A percentile compares a stretch with the other conserved stretches of the same genome.
Conservation (phyloP, 2,888 invertebrate species). For the Apotomis betuletana region DNA sequence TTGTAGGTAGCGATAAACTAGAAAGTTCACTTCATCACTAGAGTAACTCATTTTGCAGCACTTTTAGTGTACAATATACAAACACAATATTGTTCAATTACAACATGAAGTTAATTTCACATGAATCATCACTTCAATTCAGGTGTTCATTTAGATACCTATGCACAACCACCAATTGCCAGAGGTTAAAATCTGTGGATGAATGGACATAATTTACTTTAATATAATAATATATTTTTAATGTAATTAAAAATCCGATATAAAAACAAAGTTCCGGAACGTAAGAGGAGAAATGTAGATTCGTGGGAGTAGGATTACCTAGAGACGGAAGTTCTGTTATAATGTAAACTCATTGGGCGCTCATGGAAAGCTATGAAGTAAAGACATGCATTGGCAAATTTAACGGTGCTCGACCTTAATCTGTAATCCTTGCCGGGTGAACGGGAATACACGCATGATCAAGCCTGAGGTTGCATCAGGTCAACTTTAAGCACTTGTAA, state of each 20-base stretch:
- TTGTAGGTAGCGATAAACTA: conserved; percentile 98
- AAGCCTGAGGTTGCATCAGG: conserved; percentile 6
- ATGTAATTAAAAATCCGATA: no score
- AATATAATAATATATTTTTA: no score
- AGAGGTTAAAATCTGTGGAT: conserved; percentile 18
- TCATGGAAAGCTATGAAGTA: background rate
- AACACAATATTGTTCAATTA: conserved; percentile 3
- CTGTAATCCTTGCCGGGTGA: conserved; percentile 7
- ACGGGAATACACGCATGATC: conserved; percentile 19
- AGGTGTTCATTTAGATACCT: background rate
- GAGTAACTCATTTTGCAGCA: conserved; percentile 94
- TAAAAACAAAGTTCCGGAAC: no score
- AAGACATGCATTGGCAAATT: background rate
- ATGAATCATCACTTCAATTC: background rate
- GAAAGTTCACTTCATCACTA: conserved; percentile 99
- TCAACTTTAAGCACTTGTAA: background rate
- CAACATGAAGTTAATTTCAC: conserved; percentile 2
- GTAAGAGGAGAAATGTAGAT: no score
- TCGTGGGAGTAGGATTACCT: no score
- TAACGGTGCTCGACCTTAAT: conserved; percentile 3
- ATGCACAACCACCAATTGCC: background rate
- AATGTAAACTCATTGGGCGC: no score
- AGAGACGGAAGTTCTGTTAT: no score
- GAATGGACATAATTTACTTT: background rate
- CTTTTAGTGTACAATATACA: conserved; percentile 31